A percentile compares a stretch with the other conserved stretches of the same genome.
Evolutionary conservation across 2,113 vertebrate genomes (phyloP).

Genomic region (Halcyon malimbica): DNA sequence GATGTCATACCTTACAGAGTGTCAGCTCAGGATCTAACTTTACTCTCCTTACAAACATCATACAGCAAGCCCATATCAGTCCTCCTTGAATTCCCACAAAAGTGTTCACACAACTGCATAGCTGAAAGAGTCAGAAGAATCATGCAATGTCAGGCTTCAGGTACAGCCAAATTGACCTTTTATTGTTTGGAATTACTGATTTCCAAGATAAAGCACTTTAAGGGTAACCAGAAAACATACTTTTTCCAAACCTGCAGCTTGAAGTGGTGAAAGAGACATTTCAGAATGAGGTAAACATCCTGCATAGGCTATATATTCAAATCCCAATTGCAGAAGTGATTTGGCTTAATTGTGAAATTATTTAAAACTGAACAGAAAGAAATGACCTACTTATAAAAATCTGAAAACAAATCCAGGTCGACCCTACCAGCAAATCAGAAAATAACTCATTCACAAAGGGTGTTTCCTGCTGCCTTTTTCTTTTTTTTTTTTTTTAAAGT

Average conservation of each 20-base stretch:
- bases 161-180: background rate
- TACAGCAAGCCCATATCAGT: background rate
- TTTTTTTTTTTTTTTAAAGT: background rate
- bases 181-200: background rate
- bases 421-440: background rate
- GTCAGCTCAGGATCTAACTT: background rate
- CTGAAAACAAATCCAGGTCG: background rate
- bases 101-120: conserved; percentile 5
- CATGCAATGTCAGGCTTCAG: background rate
- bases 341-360: background rate
- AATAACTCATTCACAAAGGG: background rate
- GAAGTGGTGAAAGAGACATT: background rate
- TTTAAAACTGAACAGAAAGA: background rate
- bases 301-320: conserved; percentile 27
- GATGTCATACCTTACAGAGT: background rate
- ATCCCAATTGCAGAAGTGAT: background rate
- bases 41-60: background rate
- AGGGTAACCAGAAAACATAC: background rate
- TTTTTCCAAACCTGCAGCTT: background rate
- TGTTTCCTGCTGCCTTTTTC: background rate
- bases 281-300: conserved; percentile 19
- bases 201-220: conserved; percentile 26
- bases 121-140: background rate
- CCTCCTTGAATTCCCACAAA: background rate
- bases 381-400: background rate